These are phyloP conservation scores for Chironomus riparius DNA, from an alignment of 2,888 invertebrate genomes.

Conservation along the genomic window DNA sequence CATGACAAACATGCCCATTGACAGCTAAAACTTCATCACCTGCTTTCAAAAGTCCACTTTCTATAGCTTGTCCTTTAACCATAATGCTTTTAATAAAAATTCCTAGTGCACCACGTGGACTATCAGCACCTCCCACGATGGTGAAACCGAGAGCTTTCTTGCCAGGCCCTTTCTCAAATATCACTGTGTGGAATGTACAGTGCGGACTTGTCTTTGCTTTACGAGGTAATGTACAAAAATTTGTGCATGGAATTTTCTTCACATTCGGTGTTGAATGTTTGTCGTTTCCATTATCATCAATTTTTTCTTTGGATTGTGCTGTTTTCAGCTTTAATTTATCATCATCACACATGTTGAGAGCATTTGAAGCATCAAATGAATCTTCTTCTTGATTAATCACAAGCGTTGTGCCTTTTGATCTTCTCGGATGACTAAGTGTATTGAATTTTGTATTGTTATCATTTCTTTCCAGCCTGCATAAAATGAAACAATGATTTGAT, in stretches of 20 bases:
- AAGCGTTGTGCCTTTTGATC: background rate
- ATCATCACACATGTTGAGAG: constrained; percentile 28
- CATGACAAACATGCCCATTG: constrained; percentile 70
- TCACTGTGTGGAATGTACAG: constrained; percentile 62
- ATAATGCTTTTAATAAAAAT: constrained; percentile 81
- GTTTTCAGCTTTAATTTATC: constrained; percentile 18
- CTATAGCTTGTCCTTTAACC: constrained; percentile 72
- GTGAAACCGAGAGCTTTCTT: constrained; percentile 83
- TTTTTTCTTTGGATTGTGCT: background rate
- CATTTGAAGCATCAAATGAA: background rate
- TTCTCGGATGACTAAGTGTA: constrained; percentile 13
- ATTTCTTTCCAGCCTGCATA: constrained; percentile 8
- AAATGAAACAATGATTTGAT: background rate
- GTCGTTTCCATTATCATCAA: background rate
- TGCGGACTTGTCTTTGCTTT: constrained; percentile 55
- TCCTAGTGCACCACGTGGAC: constrained; percentile 73
- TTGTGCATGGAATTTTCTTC: constrained; percentile 44
- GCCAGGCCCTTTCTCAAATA: constrained; percentile 69
- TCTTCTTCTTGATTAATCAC: background rate
- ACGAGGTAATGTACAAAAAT: constrained; percentile 65
- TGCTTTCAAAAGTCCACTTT: constrained; percentile 71
- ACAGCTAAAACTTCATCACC: constrained; percentile 76
- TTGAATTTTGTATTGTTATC: constrained; percentile 27
- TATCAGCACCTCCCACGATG: constrained; percentile 79
- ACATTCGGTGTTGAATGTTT: background rate